A percentile compares a stretch with the other conserved stretches of the same genome.
phyloP scores from a whole-genome alignment of 2,888 invertebrate species.

The Ichneumoninae sp. region DNA sequence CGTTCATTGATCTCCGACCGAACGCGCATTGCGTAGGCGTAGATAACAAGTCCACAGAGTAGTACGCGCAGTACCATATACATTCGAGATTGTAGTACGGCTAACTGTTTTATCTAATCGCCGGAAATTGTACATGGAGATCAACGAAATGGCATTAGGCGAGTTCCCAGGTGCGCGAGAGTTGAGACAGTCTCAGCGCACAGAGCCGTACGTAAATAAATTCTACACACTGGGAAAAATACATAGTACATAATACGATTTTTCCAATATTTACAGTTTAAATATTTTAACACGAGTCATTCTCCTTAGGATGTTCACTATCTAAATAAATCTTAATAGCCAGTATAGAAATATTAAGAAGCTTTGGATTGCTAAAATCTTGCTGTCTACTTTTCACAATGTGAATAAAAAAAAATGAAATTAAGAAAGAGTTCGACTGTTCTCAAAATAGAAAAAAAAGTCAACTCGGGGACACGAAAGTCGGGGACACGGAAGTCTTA shows the following conservation, averaged over 20 bases:
- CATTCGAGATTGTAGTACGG: neutral
- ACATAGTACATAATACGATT: neutral
- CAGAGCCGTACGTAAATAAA: neutral
- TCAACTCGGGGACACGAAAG: too few relatives aligned
- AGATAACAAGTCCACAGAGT: neutral
- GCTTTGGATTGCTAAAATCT: too few relatives aligned
- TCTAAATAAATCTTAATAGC: too few relatives aligned
- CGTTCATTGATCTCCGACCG: conserved; percentile 41
- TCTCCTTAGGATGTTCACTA: too few relatives aligned
- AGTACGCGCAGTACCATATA: neutral
- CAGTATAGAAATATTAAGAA: too few relatives aligned
- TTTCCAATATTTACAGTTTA: too few relatives aligned
- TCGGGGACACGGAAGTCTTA: neutral
- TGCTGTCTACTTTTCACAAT: too few relatives aligned
- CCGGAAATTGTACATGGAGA: neutral
- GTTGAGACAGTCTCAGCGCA: neutral
- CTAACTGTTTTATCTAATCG: conserved; percentile 38
- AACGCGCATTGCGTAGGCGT: neutral
- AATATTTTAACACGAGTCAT: too few relatives aligned
- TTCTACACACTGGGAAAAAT: neutral
- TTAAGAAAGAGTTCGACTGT: too few relatives aligned
- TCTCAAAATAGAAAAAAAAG: neutral
- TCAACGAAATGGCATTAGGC: neutral
- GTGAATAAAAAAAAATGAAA: too few relatives aligned
- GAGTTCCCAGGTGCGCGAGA: neutral